Conservation (phyloP, 1,140 invertebrate species). For the Lysiphlebus fabarum region DNA sequence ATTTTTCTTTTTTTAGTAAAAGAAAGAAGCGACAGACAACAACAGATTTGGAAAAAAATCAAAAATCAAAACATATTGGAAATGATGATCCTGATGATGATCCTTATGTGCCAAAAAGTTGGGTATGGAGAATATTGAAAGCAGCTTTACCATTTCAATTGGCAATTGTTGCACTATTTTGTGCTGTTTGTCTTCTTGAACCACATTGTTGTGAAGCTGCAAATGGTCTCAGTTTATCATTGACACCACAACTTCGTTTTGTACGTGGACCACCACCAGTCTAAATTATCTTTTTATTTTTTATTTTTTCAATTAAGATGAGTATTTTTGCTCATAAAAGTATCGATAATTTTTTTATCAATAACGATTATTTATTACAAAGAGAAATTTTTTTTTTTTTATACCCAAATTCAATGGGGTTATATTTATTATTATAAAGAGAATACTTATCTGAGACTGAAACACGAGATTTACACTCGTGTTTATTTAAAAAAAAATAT, state of each 20-base stretch:
- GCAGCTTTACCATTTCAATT: slow-evolving; percentile 79
- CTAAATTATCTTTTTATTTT: slow-evolving; percentile 49
- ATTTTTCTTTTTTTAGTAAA: slow-evolving; percentile 40
- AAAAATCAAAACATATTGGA: slow-evolving; percentile 26
- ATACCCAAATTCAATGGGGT: too few relatives aligned
- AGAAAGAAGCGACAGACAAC: slow-evolving; percentile 38
- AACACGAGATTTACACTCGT: too few relatives aligned
- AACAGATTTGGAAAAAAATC: slow-evolving; percentile 9
- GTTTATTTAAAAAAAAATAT: too few relatives aligned
- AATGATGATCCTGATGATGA: slow-evolving; percentile 50
- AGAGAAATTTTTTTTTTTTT: too few relatives aligned
- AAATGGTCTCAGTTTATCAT: slow-evolving; percentile 76
- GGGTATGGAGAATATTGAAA: slow-evolving; percentile 73
- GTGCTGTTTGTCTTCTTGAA: slow-evolving; percentile 78
- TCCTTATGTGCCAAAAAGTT: slow-evolving; percentile 54
- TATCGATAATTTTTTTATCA: background rate
- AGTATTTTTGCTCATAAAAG: background rate
- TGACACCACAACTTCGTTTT: slow-evolving; percentile 81
- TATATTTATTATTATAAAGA: too few relatives aligned
- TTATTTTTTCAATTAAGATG: background rate
- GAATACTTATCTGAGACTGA: too few relatives aligned
- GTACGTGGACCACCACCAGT: slow-evolving; percentile 81
- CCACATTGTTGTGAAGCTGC: slow-evolving; percentile 80
- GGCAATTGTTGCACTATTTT: slow-evolving; percentile 75
- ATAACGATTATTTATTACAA: background rate